Percentiles rank a stretch among this genome's conserved stretches.
These are phyloP conservation scores for Etheostoma spectabile DNA, from an alignment of 2,113 vertebrate genomes.

Conservation along the genomic window DNA sequence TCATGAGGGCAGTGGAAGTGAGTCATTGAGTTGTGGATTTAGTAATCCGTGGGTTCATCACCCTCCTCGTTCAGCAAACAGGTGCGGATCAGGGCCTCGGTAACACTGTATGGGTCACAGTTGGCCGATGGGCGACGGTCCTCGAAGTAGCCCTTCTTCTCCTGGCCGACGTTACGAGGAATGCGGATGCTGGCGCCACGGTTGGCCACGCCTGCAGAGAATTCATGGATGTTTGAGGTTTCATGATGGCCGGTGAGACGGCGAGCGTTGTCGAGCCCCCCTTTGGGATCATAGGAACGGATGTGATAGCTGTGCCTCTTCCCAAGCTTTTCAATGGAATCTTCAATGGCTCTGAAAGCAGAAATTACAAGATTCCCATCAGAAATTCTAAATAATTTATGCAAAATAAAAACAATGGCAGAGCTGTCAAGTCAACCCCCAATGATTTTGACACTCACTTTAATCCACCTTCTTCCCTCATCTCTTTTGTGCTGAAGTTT, in stretches of 20 bases:
- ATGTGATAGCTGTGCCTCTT: conserved; percentile 96
- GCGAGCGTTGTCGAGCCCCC: conserved; percentile 94
- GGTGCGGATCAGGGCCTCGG: conserved; percentile 93
- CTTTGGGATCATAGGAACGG: conserved; percentile 94
- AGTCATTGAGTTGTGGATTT: conserved; percentile 61
- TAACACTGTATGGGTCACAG: conserved; percentile 94
- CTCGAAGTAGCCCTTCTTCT: conserved; percentile 96
- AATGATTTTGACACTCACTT: conserved; percentile 83
- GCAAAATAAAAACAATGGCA: fast-evolving
- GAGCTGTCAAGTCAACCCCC: neutral
- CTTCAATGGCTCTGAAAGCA: conserved; percentile 89
- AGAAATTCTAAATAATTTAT: neutral
- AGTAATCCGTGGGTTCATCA: conserved; percentile 90
- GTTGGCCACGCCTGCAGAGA: conserved; percentile 96
- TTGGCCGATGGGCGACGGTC: conserved; percentile 97
- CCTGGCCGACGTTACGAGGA: conserved; percentile 92
- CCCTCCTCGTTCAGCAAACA: conserved; percentile 94
- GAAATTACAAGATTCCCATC: neutral
- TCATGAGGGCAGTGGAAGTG: conserved; percentile 49
- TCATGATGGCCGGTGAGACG: conserved; percentile 94
- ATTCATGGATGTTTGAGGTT: conserved; percentile 96
- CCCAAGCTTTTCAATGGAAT: conserved; percentile 92
- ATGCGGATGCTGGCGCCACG: conserved; percentile 96
- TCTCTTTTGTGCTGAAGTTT: conserved; percentile 97
- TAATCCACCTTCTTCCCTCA: conserved; percentile 92